Conservation (phyloP, 1,140 invertebrate species). For the Zaprionus africanus region DNA sequence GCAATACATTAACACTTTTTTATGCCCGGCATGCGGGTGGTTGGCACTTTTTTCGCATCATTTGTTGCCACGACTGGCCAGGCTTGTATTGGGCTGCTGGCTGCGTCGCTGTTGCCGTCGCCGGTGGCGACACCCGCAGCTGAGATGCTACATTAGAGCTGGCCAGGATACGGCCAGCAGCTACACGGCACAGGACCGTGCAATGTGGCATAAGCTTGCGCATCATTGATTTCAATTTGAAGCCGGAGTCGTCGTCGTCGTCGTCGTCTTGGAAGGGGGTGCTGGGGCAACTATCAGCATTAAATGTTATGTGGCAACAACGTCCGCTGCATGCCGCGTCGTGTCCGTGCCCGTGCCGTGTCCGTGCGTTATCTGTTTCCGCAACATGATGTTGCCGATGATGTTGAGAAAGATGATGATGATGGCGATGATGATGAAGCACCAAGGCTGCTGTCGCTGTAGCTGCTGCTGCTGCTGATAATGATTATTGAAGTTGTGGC, state of each 20-base stretch:
- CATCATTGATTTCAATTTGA: slow-evolving; percentile 83
- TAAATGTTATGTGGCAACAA: slow-evolving; percentile 78
- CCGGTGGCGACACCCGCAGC: slow-evolving; percentile 57
- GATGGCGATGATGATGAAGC: slow-evolving; percentile 19
- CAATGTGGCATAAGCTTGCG: slow-evolving; percentile 71
- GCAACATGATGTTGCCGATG: slow-evolving; percentile 77
- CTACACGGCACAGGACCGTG: slow-evolving; percentile 29
- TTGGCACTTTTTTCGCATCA: slow-evolving; percentile 72
- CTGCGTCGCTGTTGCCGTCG: slow-evolving; percentile 32
- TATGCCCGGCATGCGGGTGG: slow-evolving; percentile 56
- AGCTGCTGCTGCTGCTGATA: slow-evolving; percentile 67
- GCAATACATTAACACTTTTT: slow-evolving; percentile 76
- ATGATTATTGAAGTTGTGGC: slow-evolving; percentile 80
- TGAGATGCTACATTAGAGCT: slow-evolving; percentile 73
- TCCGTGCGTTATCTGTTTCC: slow-evolving; percentile 81
- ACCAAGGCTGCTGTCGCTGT: slow-evolving; percentile 26
- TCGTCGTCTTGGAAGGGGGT: slow-evolving; percentile 56
- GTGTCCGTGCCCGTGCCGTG: slow-evolving; percentile 52
- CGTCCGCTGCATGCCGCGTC: slow-evolving; percentile 55
- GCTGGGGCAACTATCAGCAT: slow-evolving; percentile 71
- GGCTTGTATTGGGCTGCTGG: neutral
- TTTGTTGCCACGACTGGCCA: slow-evolving; percentile 52
- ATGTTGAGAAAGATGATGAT: slow-evolving; percentile 45
- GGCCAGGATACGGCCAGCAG: slow-evolving; percentile 1
- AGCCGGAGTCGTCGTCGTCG: slow-evolving; percentile 69